These are phyloP conservation scores for Otus sunia DNA, from an alignment of 2,113 vertebrate genomes.

Conservation along the genomic window DNA sequence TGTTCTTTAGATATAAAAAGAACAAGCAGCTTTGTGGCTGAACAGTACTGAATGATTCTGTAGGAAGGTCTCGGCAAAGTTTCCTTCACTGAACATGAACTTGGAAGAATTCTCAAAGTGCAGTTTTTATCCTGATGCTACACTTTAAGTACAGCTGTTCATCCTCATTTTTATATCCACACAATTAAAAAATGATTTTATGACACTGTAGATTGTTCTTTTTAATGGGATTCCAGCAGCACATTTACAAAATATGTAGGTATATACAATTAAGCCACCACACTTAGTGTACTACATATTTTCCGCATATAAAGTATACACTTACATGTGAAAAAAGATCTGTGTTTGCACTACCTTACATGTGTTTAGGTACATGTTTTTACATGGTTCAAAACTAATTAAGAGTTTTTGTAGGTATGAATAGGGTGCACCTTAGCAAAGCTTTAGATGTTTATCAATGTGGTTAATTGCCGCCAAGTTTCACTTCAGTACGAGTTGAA, in stretches of 20 bases:
- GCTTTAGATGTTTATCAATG: not conserved
- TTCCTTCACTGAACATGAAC: not conserved
- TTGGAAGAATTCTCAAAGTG: not conserved
- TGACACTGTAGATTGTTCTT: not conserved
- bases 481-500: not conserved
- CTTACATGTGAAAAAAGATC: not conserved
- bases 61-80: not conserved
- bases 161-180: not conserved
- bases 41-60: not conserved
- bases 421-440: not conserved
- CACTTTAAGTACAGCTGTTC: not conserved
- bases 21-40: not conserved
- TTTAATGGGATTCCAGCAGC: not conserved
- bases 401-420: not conserved
- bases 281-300: not conserved
- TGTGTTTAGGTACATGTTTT: not conserved
- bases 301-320: not conserved
- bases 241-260: not conserved
- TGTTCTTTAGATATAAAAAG: conserved; percentile 31
- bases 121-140: not conserved
- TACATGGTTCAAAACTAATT: not conserved
- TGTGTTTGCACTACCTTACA: not conserved
- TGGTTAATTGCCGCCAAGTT: not conserved
- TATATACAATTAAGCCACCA: not conserved
- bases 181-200: not conserved